phyloP scores from a whole-genome alignment of 2,113 vertebrate species.

The Bubo bubo region DNA sequence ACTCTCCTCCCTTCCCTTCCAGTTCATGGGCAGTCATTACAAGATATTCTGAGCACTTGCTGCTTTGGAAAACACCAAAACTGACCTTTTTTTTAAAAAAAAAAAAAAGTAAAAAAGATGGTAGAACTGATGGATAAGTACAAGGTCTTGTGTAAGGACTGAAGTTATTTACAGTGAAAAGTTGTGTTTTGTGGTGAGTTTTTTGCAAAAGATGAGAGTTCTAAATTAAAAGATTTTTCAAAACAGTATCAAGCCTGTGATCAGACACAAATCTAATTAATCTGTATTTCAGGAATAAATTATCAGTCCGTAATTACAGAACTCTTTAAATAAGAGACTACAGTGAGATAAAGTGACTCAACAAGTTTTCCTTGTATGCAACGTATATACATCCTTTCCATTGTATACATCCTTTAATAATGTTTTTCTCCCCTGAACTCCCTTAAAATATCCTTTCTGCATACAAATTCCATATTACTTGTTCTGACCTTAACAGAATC shows the following conservation, averaged over 20 bases:
- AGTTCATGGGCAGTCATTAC: neutral
- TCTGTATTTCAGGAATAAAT: neutral
- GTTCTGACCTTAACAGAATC: neutral
- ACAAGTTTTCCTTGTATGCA: neutral
- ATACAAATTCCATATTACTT: neutral
- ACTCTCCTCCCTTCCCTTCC: neutral
- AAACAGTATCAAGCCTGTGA: neutral
- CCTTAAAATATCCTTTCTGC: neutral
- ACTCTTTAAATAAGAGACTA: neutral
- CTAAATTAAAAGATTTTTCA: neutral
- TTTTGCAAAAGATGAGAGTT: neutral
- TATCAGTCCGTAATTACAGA: neutral
- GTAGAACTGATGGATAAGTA: neutral
- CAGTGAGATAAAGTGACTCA: neutral
- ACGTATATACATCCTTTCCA: fast-evolving
- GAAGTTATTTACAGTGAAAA: neutral
- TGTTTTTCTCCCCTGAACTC: neutral
- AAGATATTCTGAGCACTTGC: neutral
- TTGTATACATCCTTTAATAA: neutral
- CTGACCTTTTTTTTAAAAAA: neutral
- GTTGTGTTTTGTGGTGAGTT: neutral
- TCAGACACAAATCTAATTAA: neutral
- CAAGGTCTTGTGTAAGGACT: neutral
- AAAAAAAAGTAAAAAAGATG: neutral
- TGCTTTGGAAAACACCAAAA: neutral